Base-by-base conservation (phyloP, 2,888 invertebrate species). In the Drosophila ezoana region DNA sequence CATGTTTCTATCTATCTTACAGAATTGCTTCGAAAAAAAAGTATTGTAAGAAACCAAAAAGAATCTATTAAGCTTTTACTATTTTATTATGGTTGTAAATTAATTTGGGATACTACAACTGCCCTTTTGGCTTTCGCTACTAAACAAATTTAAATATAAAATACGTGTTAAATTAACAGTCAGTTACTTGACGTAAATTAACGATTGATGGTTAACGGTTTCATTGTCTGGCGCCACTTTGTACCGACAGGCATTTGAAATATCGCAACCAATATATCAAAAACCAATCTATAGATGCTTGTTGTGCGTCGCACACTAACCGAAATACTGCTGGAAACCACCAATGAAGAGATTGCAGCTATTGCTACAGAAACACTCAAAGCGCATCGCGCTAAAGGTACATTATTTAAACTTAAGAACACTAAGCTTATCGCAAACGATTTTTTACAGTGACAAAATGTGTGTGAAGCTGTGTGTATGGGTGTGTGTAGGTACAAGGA, bases 281-380 rank as follows among this genome's bases (percentile, higher is more conserved):
- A 73, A 72, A 66, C 69, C 66, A 71, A 72, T 73, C 76, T 79
- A 62, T 92, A 97, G 97, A 98, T 98, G 97, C 93, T 96, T 91
- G 95, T 95, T 90, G 97, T 98, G 54, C 95, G 98, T 69, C 94
- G 96, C 72, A 95, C 96, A 81, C 94, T 99, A 93, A 99, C 99
- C 33, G 98, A 98, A 93, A 96, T 99, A 89, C 94, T 99, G 70
- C 94, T 99, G 87, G 97, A 98, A 92, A 98, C 98, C 88, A 99
- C 99, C 23, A 97, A 96, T 92, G 95, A 96, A 92, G 97, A 98
- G 94, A 97, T 99, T 91, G 93, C 95, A 90, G 93, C 93, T 90
- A 95, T 98, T 90, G 97, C 97, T 93, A 95, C 95, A 92, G 98
- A 98, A 93, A 96, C 97, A 91, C 94, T 96, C 93, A 95, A 95